Conservation (phyloP, 2,797 vertebrate genomes). For the Psittacula derbiana region DNA sequence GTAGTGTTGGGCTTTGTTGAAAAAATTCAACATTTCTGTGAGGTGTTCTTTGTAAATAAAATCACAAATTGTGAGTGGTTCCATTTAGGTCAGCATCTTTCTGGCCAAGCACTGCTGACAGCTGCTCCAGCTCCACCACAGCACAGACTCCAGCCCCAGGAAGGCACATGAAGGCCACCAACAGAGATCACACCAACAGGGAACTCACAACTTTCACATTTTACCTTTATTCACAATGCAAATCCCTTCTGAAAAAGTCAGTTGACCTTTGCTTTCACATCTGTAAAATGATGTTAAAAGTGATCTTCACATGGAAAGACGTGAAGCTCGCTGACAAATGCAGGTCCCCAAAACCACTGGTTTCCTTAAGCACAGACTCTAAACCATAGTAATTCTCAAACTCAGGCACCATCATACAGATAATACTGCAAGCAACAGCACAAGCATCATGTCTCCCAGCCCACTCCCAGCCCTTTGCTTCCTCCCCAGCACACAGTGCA, state of each 20-base stretch:
- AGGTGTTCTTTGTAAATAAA: neutral
- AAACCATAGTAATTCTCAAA: neutral
- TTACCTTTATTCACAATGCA: neutral
- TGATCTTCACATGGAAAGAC: neutral
- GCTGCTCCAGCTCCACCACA: neutral
- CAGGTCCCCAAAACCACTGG: rapidly evolving
- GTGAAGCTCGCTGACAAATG: neutral
- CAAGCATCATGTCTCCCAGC: rapidly evolving
- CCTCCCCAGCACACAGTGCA: neutral
- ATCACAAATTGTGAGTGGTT: neutral
- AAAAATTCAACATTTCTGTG: neutral
- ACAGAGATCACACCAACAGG: neutral
- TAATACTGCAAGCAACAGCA: neutral
- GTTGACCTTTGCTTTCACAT: neutral
- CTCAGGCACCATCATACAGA: neutral
- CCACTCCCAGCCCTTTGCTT: neutral
- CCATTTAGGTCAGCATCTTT: neutral
- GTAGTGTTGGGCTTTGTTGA: neutral
- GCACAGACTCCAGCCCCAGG: neutral
- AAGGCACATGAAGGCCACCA: neutral
- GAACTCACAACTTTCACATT: neutral
- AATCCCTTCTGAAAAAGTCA: neutral
- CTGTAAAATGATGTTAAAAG: neutral
- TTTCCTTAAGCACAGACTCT: neutral
- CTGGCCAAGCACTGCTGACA: neutral